Conservation (phyloP, 2,113 vertebrate species). For the Cinclus mexicanus region DNA sequence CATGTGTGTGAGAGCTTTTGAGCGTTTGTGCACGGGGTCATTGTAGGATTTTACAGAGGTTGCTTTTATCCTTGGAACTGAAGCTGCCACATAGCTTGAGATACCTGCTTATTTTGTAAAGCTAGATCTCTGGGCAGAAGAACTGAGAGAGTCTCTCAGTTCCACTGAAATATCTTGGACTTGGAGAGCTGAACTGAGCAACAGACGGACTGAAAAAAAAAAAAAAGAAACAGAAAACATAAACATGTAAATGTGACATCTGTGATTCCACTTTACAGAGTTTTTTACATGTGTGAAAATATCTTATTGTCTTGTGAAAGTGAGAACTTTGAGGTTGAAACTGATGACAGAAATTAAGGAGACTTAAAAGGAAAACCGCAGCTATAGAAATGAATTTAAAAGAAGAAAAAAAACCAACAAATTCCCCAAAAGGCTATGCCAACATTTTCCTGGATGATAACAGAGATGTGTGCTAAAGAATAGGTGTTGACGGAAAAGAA, state of each 20-base stretch:
- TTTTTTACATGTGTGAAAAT: slow-evolving; percentile 25
- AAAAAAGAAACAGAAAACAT: slow-evolving; percentile 10
- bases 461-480: slow-evolving; percentile 65
- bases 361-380: slow-evolving; percentile 24
- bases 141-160: background rate
- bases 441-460: slow-evolving; percentile 62
- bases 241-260: slow-evolving; percentile 56
- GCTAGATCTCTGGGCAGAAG: background rate
- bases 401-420: background rate
- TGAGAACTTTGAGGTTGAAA: slow-evolving; percentile 34
- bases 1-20: background rate
- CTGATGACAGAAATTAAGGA: slow-evolving; percentile 25
- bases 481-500: slow-evolving; percentile 69
- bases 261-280: background rate
- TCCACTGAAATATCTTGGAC: background rate
- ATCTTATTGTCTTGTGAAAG: slow-evolving; percentile 33
- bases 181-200: background rate
- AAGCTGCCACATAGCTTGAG: background rate
- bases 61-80: slow-evolving; percentile 30
- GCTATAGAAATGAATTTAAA: slow-evolving; percentile 28
- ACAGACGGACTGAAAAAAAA: background rate
- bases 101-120: slow-evolving; percentile 41
- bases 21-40: background rate
- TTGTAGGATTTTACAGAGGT: slow-evolving; percentile 1
- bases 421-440: background rate